Evolutionary conservation across 2,888 invertebrate genomes (phyloP), one percentile per base, ranked within the genome.

Genomic region (Monochamus alternatus): DNA sequence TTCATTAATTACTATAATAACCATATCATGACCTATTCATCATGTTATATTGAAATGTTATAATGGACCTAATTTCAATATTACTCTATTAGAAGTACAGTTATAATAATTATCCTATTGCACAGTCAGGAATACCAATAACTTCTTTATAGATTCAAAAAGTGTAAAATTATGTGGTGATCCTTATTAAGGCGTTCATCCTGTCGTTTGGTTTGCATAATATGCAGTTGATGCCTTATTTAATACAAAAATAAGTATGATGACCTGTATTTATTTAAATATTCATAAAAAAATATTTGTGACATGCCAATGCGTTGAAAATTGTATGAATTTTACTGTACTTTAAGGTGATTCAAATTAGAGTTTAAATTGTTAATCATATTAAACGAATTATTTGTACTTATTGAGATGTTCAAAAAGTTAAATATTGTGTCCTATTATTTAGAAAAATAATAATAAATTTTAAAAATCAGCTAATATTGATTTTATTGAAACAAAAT

Each of bases 61-160:
- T 69, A 60, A 60, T 69, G 60, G 44, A 44, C 32, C 69, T 60
- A 59, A 69, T 69, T 69, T 69, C 47, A 69, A 69, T 69, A 43
- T 69, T 43, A 51, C 31, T 60, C 30, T 60, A 69, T 47, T 60
- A 31, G 10, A n/a, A 14, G 69, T 69, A 69, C 69, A 44, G 69
- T 69, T 69, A 69, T 69, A 62, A 69, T 60, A 69, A 69, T 69
- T 69, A 31, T 9, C 64, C 44, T 44, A 44, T 69, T 8, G 44
- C 30, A 31, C 30, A 31, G 22, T 32, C 60, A n/a, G 60, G 69
- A 60, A 69, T 62, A 60, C 60, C 60, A 60, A 69, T 62, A 12
- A 44, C 3, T 59, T 43, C 58, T 31, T 68, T 68, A 68, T 38
- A 31, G 14, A 43, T 68, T 30, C 64, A 47, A 51, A 69, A 38